A percentile compares a stretch with the other conserved stretches of the same genome.
These are phyloP conservation scores for Mustela nigripes DNA, from an alignment of 2,113 vertebrate genomes.

Conservation along the genomic window DNA sequence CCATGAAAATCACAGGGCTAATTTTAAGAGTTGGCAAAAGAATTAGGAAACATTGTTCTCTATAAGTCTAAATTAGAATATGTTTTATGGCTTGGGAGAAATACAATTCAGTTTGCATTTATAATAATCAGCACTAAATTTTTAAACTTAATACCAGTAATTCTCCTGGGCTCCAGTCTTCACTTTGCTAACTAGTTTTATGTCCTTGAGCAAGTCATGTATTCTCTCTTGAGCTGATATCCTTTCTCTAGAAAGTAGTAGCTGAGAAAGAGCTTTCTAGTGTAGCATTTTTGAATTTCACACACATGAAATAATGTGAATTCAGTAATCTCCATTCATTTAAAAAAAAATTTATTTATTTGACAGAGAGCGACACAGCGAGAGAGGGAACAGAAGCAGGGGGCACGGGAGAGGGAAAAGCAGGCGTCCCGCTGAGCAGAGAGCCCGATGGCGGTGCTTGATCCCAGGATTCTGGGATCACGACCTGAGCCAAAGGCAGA, in stretches of 20 bases:
- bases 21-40: conserved; percentile 36
- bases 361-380: no score
- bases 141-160: conserved; percentile 23
- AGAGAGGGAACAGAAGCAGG: no score
- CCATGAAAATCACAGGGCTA: neutral
- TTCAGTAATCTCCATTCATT: neutral
- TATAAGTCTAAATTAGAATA: neutral
- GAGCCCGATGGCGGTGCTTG: no score
- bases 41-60: conserved; percentile 32
- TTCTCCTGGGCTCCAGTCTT: conserved; percentile 6
- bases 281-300: conserved; percentile 16
- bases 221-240: neutral
- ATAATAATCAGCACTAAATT: conserved; percentile 4
- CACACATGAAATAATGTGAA: neutral
- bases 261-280: neutral
- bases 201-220: neutral
- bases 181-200: conserved; percentile 41
- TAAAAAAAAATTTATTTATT: no score
- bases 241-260: conserved; percentile 3
- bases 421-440: no score
- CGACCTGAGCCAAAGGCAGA: no score
- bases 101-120: conserved; percentile 17
- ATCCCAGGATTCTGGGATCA: no score
- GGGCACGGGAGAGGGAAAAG: no score
- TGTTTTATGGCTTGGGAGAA: neutral